phyloP scores from a whole-genome alignment of 2,113 vertebrate genomes.

The Barnardius zonarius region DNA sequence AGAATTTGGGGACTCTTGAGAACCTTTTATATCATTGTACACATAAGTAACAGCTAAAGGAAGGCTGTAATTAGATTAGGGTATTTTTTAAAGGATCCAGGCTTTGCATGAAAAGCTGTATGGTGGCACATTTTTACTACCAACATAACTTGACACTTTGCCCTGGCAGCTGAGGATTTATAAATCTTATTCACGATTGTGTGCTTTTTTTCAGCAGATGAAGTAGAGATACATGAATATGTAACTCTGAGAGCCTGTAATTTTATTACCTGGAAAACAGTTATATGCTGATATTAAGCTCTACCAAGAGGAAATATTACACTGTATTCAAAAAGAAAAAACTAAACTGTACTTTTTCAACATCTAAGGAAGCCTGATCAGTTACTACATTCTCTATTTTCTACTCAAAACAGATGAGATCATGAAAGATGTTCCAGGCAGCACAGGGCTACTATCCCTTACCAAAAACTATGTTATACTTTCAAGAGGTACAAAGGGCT shows the following conservation, averaged over 20 bases:
- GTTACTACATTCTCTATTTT: background rate
- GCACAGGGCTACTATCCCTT: background rate
- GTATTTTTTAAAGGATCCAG: background rate
- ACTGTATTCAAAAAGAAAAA: background rate
- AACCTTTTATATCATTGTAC: background rate
- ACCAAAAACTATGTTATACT: background rate
- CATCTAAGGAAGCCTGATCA: background rate
- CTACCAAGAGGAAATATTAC: background rate
- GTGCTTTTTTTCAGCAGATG: background rate
- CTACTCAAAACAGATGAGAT: background rate
- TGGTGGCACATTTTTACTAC: background rate
- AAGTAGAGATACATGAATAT: background rate
- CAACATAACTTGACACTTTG: background rate
- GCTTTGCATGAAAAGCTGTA: background rate
- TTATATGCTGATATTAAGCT: background rate
- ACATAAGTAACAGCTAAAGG: background rate
- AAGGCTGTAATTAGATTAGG: background rate
- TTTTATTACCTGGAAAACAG: background rate
- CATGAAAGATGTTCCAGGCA: background rate
- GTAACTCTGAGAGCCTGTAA: background rate
- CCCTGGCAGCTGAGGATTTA: background rate
- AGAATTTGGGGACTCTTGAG: no score
- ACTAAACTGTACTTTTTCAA: background rate
- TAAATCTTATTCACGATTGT: background rate
- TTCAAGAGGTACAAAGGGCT: background rate